These are phyloP conservation scores for Brachymystax lenok DNA, from an alignment of 2,797 vertebrate genomes.

Conservation along the genomic window DNA sequence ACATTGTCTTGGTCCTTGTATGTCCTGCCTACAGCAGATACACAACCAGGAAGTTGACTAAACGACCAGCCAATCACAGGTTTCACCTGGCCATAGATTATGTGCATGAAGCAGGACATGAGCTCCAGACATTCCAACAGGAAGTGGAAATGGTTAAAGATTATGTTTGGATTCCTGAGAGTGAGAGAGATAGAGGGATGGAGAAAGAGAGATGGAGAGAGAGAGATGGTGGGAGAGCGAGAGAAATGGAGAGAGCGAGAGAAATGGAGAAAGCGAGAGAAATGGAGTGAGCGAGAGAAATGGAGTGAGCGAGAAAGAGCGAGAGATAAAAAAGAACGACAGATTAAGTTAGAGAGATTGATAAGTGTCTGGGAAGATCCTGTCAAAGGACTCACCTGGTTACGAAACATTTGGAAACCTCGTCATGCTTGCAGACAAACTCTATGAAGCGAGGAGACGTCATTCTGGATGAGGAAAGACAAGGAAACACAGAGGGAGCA, in stretches of 20 bases:
- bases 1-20: not conserved
- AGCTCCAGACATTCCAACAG: constrained; percentile 97
- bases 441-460: constrained; percentile 97
- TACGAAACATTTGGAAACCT: constrained; percentile 98
- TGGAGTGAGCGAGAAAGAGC: constrained; percentile 33
- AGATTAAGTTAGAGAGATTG: constrained; percentile 18
- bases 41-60: constrained; percentile 1
- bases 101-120: constrained; percentile 99
- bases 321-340: constrained; percentile 30
- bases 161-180: constrained; percentile 84
- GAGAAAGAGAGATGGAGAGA: too few relatives aligned
- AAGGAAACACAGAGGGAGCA: not conserved
- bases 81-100: constrained; percentile 96
- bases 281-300: not conserved
- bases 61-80: not conserved
- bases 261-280: too few relatives aligned
- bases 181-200: too few relatives aligned
- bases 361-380: constrained; percentile 23
- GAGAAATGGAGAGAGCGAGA: too few relatives aligned
- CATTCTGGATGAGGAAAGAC: constrained; percentile 79
- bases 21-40: not conserved
- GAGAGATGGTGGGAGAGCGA: too few relatives aligned
- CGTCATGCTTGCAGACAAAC: constrained; percentile 97
- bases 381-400: constrained; percentile 81
- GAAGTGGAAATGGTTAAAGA: constrained; percentile 99